A percentile compares a stretch with the other conserved stretches of the same genome.
phyloP scores from a whole-genome alignment of 23 tunicate species.

The Diplosoma virens region DNA sequence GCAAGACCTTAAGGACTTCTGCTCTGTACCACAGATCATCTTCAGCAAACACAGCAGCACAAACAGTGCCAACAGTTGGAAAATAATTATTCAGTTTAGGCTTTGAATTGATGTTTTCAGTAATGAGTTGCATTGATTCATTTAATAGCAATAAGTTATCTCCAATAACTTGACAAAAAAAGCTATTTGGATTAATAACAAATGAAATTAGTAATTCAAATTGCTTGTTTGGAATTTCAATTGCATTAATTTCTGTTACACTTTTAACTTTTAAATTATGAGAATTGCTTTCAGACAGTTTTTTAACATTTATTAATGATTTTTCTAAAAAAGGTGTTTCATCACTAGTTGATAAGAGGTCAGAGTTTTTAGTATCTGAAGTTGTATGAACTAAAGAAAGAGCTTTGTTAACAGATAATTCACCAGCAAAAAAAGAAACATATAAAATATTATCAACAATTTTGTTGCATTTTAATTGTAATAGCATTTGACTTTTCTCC shows the following conservation, averaged over 20 bases:
- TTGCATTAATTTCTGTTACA: not conserved
- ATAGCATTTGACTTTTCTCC: conserved; percentile 1
- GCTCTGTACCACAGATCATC: conserved; percentile 44
- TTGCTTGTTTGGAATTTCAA: not conserved
- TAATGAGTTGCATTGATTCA: not conserved
- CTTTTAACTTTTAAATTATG: no score
- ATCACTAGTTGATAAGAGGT: no score
- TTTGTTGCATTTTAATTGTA: not conserved
- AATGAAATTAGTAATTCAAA: conserved; percentile 1
- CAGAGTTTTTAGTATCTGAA: no score
- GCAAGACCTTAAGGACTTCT: not conserved
- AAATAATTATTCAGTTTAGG: not conserved
- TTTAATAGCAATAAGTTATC: conserved; percentile 4
- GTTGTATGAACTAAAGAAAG: no score
- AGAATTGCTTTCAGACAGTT: no score
- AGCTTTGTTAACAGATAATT: no score
- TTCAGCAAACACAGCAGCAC: conserved; percentile 18
- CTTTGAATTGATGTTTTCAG: not conserved
- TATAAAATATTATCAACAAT: not conserved
- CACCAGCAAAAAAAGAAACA: not conserved
- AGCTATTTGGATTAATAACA: conserved; percentile 1
- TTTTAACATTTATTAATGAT: no score
- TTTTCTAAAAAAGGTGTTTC: no score
- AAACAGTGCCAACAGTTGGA: not conserved
- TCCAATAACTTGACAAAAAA: conserved; percentile 13